phyloP scores from a whole-genome alignment of 2,888 invertebrate genomes.

The Orthonychiurus folsomi region DNA sequence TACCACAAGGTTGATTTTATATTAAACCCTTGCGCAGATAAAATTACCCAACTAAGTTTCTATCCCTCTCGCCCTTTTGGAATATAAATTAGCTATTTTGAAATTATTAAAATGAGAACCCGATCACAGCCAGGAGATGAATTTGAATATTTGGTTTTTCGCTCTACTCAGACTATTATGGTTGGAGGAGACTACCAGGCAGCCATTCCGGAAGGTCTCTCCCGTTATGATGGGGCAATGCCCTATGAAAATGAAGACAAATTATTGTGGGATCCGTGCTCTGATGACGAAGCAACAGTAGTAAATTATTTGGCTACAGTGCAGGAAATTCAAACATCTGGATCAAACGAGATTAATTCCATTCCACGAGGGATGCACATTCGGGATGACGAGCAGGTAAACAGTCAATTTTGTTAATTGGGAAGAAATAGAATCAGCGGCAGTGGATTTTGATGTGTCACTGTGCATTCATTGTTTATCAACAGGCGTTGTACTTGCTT shows the following conservation, averaged over 20 bases:
- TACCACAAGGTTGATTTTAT: no score
- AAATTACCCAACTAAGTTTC: no score
- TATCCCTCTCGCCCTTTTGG: no score
- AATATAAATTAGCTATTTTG: no score
- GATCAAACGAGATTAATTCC: slow-evolving; percentile 21
- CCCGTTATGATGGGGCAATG: slow-evolving; percentile 84
- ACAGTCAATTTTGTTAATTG: background rate
- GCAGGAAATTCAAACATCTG: slow-evolving; percentile 25
- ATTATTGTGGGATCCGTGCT: slow-evolving; percentile 81
- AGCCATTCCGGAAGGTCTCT: slow-evolving; percentile 80
- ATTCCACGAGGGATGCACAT: slow-evolving; percentile 60
- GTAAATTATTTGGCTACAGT: slow-evolving; percentile 28
- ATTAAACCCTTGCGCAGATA: no score
- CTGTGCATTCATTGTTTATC: no score
- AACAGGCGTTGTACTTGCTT: slow-evolving; percentile 74
- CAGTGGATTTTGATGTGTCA: slow-evolving; percentile 11
- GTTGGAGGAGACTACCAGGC: slow-evolving; percentile 92
- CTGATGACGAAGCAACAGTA: slow-evolving; percentile 58
- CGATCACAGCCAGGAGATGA: no score
- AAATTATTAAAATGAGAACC: no score
- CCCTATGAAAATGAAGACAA: slow-evolving; percentile 94
- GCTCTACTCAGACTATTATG: slow-evolving; percentile 86
- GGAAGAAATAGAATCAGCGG: background rate
- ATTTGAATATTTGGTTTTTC: no score
- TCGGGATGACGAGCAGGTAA: slow-evolving; percentile 54